A percentile compares a stretch with the other conserved stretches of the same genome.
Conservation (phyloP, 2,888 invertebrate genomes). For the Emmelina monodactyla region DNA sequence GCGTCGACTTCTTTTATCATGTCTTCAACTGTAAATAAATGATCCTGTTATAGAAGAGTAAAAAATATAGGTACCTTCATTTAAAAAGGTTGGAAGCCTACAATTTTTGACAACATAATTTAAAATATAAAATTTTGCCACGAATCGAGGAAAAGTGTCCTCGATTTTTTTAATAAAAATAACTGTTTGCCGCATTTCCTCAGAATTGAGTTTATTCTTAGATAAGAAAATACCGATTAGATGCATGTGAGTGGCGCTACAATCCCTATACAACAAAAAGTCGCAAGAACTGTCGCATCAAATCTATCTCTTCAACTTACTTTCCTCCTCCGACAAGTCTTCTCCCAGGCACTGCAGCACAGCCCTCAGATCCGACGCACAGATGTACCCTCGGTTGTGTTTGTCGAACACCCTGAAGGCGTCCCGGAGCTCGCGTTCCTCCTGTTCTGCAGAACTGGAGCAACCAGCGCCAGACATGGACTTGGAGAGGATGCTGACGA, state of each 20-base stretch:
- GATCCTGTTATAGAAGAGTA: too few species aligned
- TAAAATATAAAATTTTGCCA: too few species aligned
- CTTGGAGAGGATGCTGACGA: slow-evolving; percentile 83
- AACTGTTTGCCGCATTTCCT: too few species aligned
- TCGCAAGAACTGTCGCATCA: neutral
- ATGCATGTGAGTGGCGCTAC: neutral
- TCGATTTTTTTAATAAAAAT: too few species aligned
- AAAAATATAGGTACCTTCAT: too few species aligned
- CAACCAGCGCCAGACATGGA: slow-evolving; percentile 72
- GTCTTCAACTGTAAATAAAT: slow-evolving; percentile 82
- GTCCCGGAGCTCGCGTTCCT: slow-evolving; percentile 83
- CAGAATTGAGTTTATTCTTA: too few species aligned
- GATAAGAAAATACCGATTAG: too few species aligned
- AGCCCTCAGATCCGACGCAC: slow-evolving; percentile 85
- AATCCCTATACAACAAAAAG: neutral
- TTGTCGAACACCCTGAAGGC: slow-evolving; percentile 92
- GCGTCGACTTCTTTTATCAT: slow-evolving; percentile 97
- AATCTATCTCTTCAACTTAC: slow-evolving; percentile 59
- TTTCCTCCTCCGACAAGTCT: slow-evolving; percentile 89
- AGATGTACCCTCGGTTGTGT: slow-evolving; percentile 91
- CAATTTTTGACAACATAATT: too few species aligned
- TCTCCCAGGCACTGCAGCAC: slow-evolving; percentile 90
- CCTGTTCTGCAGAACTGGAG: slow-evolving; percentile 75
- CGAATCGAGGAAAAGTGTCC: too few species aligned
- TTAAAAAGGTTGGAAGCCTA: too few species aligned